Base-by-base conservation (phyloP, 2,113 vertebrate species). In the Tetrao urogallus region DNA sequence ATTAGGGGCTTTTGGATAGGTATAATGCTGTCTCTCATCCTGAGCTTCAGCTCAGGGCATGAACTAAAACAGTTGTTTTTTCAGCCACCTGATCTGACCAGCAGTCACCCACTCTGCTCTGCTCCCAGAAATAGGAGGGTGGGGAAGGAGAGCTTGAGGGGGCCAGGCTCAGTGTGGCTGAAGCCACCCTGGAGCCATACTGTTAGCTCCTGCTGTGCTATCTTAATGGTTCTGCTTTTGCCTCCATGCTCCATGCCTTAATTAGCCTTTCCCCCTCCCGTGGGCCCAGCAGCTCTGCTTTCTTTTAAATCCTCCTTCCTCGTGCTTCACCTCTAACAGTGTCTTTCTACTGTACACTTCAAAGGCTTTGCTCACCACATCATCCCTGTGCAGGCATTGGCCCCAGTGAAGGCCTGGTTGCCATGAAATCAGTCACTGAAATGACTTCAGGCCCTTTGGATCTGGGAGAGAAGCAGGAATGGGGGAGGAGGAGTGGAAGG, bases 211-310 rank as follows among this genome's bases (percentile, higher is more conserved):
- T 86, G 86, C 89, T 96, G 89, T 86, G 93, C 64, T 92, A 95
- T 88, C 94, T 94, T 91, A 96, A 94, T 64, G 93, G 92, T 96
- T 92, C 82, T 90, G 85, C 52, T 69, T 94, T 91, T 78, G 86
- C 69, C 90, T 81, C 63, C 45, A 77, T 2, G 43, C 40, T 47
- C 47, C 69, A n/a, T 84, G 92, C 87, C 80, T 97, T 95, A 91
- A 95, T 96, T 95, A 95, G 90, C 77, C 82, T 66, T 94, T 94
- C 57, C 58, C 71, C 82, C 92, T 96, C 97, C 97, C 97, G 63
- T 90, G 80, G 92, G 76, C 93, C 89, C 94, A 96, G 86, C 88
- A 94, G 94, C 52, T 86, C 88, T 78, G 86, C 83, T 94, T 92
- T 93, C 91, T 93, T 95, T 94, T 92, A 93, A 88, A 10, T 84